Evolutionary conservation across 2,888 invertebrate species (phyloP), one percentile per base, ranked within the genome.

Genomic region (Drosophila mercatorum): DNA sequence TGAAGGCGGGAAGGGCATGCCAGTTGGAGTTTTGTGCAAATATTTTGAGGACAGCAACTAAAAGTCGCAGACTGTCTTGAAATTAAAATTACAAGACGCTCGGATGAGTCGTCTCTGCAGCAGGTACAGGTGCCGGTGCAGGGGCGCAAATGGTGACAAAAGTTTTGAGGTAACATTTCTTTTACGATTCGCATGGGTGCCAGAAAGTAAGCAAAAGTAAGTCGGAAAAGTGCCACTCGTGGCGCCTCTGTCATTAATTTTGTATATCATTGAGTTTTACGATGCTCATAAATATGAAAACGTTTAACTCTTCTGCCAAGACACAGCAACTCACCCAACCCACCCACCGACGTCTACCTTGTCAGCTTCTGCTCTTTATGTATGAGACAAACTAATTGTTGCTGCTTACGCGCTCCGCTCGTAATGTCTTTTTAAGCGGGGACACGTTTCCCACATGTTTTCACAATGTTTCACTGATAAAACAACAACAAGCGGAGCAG

Each of bases 211-310:
- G 68, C 60, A 70, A 73, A 72, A 66, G 66, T 59, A 47, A 58
- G 59, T 51, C 31, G 55, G 36, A 74, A 60, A 83, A 79, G 78
- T 80, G 83, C 72, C 78, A 83, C 75, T 83, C 72, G 78, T 57
- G 68, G 68, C 74, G 78, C 68, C 82, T 73, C 75, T 83, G 83
- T 85, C 90, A 91, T 91, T 91, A 91, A 91, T 91, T 91, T 91
- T 89, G 90, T 82, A 81, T 91, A 90, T 91, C 91, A 91, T 91
- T 90, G 90, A 84, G 88, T 90, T 92, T 91, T 91, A 92, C 90
- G 88, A 88, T 83, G 81, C 87, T 87, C 92, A 88, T 92, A 92
- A 92, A 92, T 91, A 92, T 87, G 81, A 84, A 90, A 91, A 90
- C 92, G 83, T 89, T 91, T 91, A 91, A 91, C 88, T 92, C 90